Conservation (phyloP, 2,113 vertebrate species). For the Collichthys lucidus region DNA sequence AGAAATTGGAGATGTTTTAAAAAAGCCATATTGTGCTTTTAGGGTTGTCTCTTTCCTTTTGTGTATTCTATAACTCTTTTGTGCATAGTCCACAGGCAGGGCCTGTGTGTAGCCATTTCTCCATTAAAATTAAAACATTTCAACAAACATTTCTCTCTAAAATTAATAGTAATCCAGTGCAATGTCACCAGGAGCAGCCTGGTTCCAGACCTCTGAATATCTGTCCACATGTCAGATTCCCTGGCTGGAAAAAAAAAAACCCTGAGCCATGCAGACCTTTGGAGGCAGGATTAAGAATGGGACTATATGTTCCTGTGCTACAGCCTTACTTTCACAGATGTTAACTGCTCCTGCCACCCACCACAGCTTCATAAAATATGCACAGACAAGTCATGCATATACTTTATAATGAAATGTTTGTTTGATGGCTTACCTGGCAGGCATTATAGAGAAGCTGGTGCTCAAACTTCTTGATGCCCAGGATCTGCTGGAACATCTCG, state of each 20-base stretch:
- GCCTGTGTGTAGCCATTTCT: too few species aligned
- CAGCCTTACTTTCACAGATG: not conserved
- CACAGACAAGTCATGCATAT: not conserved
- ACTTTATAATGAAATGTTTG: not conserved
- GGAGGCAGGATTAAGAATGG: not conserved
- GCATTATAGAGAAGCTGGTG: slow-evolving; percentile 99
- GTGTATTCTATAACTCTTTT: too few species aligned
- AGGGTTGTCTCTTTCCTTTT: too few species aligned
- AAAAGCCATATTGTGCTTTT: too few species aligned
- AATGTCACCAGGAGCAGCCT: too few species aligned
- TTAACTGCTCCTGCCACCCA: not conserved
- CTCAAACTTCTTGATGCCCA: slow-evolving; percentile 99
- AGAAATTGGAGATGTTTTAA: not conserved
- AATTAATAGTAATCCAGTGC: too few species aligned
- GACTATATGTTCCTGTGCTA: not conserved
- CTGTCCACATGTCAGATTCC: too few species aligned
- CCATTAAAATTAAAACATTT: too few species aligned
- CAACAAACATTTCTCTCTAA: too few species aligned
- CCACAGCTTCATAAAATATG: not conserved
- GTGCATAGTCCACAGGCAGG: too few species aligned
- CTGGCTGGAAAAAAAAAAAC: too few species aligned
- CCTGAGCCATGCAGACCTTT: not conserved
- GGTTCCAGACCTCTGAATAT: too few species aligned
- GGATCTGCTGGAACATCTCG: slow-evolving; percentile 98
- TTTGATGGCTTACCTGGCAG: slow-evolving; percentile 90